These are phyloP conservation scores for Pteropus rufus DNA, from an alignment of 2,797 vertebrate species.

Conservation along the genomic window DNA sequence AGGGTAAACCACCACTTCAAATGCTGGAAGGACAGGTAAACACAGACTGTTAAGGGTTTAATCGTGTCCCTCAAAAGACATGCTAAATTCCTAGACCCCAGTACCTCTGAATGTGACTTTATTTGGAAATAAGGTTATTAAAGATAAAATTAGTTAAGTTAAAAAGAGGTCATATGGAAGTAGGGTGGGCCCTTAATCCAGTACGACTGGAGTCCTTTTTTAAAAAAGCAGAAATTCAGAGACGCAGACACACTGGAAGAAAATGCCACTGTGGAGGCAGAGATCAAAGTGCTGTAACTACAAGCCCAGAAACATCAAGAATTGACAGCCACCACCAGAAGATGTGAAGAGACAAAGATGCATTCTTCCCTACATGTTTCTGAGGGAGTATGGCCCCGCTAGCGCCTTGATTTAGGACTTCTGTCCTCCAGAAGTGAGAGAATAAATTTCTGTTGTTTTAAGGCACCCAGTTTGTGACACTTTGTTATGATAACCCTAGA, in stretches of 20 bases:
- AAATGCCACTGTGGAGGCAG: too few species aligned
- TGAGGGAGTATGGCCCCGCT: not conserved
- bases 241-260: not conserved
- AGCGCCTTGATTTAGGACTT: not conserved
- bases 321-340: not conserved
- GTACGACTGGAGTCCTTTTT: not conserved
- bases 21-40: not conserved
- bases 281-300: not conserved
- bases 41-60: not conserved
- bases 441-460: too few species aligned
- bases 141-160: not conserved
- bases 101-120: too few species aligned
- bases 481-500: not conserved
- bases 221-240: not conserved
- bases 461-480: not conserved
- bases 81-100: too few species aligned
- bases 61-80: too few species aligned
- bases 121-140: too few species aligned
- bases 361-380: not conserved
- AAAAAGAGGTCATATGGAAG: not conserved
- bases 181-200: not conserved
- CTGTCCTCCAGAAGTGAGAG: too few species aligned
- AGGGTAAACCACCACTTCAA: not conserved
- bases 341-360: not conserved
- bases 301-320: not conserved